Conservation (phyloP, 2,797 vertebrate genomes). For the Amblyraja radiata region DNA sequence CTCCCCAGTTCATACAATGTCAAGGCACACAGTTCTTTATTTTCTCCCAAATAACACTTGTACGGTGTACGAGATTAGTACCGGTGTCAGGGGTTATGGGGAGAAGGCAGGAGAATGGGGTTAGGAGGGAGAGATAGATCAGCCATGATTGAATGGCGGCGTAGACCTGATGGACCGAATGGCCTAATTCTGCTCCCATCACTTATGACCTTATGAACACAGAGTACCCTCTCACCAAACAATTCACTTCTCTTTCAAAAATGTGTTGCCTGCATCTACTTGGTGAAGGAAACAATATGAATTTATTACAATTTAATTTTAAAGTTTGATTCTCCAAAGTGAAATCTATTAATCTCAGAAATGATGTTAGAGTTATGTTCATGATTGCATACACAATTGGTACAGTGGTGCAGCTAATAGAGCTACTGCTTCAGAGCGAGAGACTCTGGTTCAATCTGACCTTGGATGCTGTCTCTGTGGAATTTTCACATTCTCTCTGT, state of each 20-base stretch:
- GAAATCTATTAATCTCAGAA: not conserved
- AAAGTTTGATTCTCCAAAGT: not conserved
- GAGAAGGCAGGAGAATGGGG: too few species aligned
- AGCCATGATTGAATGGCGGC: too few species aligned
- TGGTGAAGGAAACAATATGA: not conserved
- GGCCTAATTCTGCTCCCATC: too few species aligned
- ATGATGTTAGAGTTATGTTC: not conserved
- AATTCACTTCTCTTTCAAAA: not conserved
- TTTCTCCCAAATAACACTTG: not conserved
- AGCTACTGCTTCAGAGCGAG: too few species aligned
- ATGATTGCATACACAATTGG: not conserved
- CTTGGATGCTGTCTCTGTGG: too few species aligned
- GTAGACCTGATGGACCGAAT: too few species aligned
- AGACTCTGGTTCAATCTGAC: too few species aligned
- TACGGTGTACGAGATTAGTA: too few species aligned
- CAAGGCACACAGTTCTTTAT: not conserved
- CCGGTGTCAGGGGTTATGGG: too few species aligned
- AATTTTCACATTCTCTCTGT: too few species aligned
- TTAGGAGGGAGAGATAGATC: too few species aligned
- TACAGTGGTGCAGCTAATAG: too few species aligned
- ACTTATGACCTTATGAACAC: not conserved
- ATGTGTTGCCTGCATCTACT: not conserved
- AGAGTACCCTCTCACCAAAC: not conserved
- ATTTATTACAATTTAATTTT: not conserved
- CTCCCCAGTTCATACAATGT: not conserved